Base-by-base conservation (phyloP, 1,140 invertebrate species). In the Drosophila pandora region DNA sequence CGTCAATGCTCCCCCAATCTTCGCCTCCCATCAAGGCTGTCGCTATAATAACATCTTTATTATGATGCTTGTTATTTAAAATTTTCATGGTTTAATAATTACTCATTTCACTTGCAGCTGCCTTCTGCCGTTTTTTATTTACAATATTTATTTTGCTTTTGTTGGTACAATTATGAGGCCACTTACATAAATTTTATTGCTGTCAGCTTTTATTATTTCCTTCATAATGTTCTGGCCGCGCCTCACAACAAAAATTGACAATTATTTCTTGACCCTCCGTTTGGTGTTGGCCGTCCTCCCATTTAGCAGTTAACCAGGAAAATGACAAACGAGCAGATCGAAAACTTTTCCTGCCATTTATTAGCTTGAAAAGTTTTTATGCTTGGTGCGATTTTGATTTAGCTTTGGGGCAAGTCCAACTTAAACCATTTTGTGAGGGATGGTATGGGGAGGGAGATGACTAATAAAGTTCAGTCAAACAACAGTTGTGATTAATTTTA, bases 151-250 rank as follows among this genome's bases (percentile, higher is more conserved):
- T 71, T 76, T 76, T 58, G 54, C 57, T 60, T 48, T 65, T 82
- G 79, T 74, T 75, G 79, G 82, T 75, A 75, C 79, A 83, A 83
- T 83, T 83, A 83, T 83, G 74, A 82, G 74, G 74, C 79, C 79
- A 83, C 79, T 83, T 83, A 82, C 82, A 82, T 82, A 82, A 74
- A 82, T 83, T 83, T 83, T 70, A 83, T 78, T 82, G 79, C 79
- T 62, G 69, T 63, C 79, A 71, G 74, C 34, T 79, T 48, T 49
- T 49, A 49, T 64, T 64, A 10, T 22, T 12, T 30, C 17, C 47
- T 23, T 22, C 9, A 13, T n/a, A 58, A 69, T 63, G 67, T 68
- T 58, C 59, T 48, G 47, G 25, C 28, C 68, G 68, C 59, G 34
- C 34, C 71, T 65, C 52, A 60, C 78, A 67, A 81, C 37, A 80